Evolutionary conservation across 2,797 vertebrate genomes (phyloP).

Genomic region (Typhlichthys eigenmanni): DNA sequence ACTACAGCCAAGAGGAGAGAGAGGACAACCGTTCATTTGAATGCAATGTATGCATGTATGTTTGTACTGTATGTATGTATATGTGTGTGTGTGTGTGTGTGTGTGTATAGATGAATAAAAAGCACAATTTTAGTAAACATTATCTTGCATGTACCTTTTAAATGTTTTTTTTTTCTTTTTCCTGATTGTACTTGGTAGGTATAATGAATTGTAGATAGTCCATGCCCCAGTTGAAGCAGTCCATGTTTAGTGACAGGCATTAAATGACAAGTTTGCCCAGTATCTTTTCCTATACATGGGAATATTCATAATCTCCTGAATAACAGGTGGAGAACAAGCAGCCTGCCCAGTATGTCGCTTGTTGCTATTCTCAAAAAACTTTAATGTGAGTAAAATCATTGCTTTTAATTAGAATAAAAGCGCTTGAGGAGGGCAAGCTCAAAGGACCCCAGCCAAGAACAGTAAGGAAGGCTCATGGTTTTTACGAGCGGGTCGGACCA

Average conservation of each 20-base stretch:
- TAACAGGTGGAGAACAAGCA: slow-evolving; percentile 46
- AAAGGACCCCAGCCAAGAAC: slow-evolving; percentile 43
- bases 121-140: no score
- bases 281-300: slow-evolving; percentile 13
- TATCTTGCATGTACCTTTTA: not conserved
- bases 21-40: no score
- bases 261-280: slow-evolving; percentile 2
- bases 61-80: no score
- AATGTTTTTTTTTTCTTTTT: not conserved
- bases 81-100: no score
- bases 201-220: no score
- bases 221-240: no score
- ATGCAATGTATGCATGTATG: no score
- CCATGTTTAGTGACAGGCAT: not conserved
- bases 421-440: slow-evolving; percentile 68
- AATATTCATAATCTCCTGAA: slow-evolving; percentile 36
- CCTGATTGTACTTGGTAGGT: no score
- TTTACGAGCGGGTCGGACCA: slow-evolving; percentile 62
- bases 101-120: no score
- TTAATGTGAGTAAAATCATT: slow-evolving; percentile 83
- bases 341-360: slow-evolving; percentile 62
- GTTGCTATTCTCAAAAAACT: slow-evolving; percentile 73
- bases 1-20: no score
- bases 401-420: slow-evolving; percentile 92
- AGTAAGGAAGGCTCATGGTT: slow-evolving; percentile 48